Evolutionary conservation across 1,140 invertebrate genomes (phyloP).

Genomic region (Orchesella cincta): DNA sequence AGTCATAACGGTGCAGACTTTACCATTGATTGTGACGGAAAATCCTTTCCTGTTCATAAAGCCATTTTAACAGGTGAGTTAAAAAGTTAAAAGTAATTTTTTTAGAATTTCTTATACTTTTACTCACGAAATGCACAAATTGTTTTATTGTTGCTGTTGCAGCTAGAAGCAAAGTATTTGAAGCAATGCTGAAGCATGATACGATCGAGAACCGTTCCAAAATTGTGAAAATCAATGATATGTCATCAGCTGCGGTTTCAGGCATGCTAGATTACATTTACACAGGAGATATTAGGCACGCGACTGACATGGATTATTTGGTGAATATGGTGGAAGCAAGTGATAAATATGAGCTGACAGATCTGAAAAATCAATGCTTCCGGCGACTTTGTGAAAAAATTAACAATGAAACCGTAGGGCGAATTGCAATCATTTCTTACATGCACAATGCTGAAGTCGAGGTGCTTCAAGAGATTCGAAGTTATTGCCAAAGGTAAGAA

Average conservation of each 20-base stretch:
- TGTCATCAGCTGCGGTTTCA: not conserved
- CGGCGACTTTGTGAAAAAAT: constrained; percentile 5
- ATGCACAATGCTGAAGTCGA: constrained; percentile 25
- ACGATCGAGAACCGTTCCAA: constrained; percentile 19
- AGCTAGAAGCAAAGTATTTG: constrained; percentile 25
- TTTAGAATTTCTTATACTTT: too few relatives aligned
- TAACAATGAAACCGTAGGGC: constrained; percentile 3
- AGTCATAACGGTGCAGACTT: constrained; percentile 22
- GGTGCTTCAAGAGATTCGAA: not conserved
- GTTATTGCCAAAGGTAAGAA: constrained; percentile 4
- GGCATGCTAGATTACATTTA: constrained; percentile 28
- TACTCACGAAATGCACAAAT: not conserved
- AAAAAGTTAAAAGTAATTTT: too few relatives aligned
- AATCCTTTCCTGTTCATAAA: constrained; percentile 21
- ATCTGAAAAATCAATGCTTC: constrained; percentile 19
- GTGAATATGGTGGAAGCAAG: constrained; percentile 11
- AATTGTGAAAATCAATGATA: constrained; percentile 15
- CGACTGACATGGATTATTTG: constrained; percentile 13
- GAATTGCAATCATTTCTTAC: constrained; percentile 22
- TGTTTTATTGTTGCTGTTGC: not conserved
- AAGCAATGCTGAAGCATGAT: constrained; percentile 27
- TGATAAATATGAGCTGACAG: constrained; percentile 24
- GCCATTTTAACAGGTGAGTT: constrained; percentile 10
- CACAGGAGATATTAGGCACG: not conserved
- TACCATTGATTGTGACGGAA: constrained; percentile 24